Evolutionary conservation across 2,797 vertebrate genomes (phyloP).

Genomic region (Tokudaia tokunoshimensis): DNA sequence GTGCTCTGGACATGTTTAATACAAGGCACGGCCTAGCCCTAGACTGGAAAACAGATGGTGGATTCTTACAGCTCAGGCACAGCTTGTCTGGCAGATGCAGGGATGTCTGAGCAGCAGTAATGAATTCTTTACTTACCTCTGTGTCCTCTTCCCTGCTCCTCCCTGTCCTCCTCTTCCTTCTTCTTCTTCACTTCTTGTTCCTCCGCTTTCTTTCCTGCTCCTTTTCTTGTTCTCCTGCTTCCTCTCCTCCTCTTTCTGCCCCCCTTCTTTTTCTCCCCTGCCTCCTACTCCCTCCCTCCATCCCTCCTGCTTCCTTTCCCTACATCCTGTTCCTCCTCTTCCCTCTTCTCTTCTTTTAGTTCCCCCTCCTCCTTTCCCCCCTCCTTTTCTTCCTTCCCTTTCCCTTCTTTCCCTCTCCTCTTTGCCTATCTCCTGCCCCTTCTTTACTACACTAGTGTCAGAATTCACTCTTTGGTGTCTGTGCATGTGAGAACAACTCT

Average conservation of each 20-base stretch:
- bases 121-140: not conserved
- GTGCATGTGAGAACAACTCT: not conserved
- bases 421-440: not conserved
- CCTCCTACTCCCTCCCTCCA: no score
- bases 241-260: not conserved
- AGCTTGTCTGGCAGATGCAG: not conserved
- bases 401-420: not conserved
- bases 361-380: not conserved
- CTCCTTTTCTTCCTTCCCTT: not conserved
- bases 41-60: not conserved
- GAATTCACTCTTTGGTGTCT: not conserved
- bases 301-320: not conserved
- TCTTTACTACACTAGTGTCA: not conserved
- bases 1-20: not conserved
- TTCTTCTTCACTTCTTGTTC: not conserved
- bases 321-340: not conserved
- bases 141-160: not conserved
- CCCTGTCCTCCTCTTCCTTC: not conserved
- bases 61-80: not conserved
- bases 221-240: not conserved
- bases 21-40: not conserved
- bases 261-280: not conserved
- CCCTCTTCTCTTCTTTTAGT: not conserved
- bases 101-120: not conserved
- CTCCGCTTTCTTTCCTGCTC: not conserved